phyloP scores from a whole-genome alignment of 2,888 invertebrate genomes.

The Gari tellinella region DNA sequence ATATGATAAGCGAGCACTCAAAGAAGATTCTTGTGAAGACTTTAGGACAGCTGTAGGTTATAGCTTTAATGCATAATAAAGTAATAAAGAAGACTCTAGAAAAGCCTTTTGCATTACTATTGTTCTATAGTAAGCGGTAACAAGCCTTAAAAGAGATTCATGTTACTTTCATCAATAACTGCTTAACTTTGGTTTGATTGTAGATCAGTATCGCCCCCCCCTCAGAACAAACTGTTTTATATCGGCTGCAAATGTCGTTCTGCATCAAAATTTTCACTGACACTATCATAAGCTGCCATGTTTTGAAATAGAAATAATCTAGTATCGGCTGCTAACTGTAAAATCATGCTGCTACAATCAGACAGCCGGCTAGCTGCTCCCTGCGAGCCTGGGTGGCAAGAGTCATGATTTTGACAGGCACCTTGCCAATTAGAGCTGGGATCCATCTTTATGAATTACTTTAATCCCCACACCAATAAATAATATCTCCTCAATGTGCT shows the following conservation, averaged over 20 bases:
- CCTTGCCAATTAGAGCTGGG: conserved; percentile 53
- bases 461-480: conserved; percentile 34
- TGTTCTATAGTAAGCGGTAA: too few species aligned
- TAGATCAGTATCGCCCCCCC: too few species aligned
- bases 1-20: too few species aligned
- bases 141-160: too few species aligned
- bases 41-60: too few species aligned
- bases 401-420: conserved; percentile 32
- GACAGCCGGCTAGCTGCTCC: conserved; percentile 16
- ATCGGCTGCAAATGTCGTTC: conserved; percentile 12
- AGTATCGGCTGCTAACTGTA: conserved; percentile 16
- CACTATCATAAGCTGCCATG: conserved; percentile 21
- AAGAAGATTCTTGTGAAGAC: too few species aligned
- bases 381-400: conserved; percentile 21
- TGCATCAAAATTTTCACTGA: conserved; percentile 15
- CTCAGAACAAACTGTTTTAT: conserved; percentile 5
- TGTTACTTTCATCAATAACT: too few species aligned
- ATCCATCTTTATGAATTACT: conserved; percentile 44
- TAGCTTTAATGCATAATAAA: too few species aligned
- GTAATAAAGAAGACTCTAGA: too few species aligned
- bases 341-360: conserved; percentile 27
- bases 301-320: conserved; percentile 8
- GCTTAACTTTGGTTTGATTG: too few species aligned
- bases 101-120: too few species aligned
- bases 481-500: conserved; percentile 27